phyloP scores from a whole-genome alignment of 1,140 invertebrate species.

The Ostrea denselamellosa region DNA sequence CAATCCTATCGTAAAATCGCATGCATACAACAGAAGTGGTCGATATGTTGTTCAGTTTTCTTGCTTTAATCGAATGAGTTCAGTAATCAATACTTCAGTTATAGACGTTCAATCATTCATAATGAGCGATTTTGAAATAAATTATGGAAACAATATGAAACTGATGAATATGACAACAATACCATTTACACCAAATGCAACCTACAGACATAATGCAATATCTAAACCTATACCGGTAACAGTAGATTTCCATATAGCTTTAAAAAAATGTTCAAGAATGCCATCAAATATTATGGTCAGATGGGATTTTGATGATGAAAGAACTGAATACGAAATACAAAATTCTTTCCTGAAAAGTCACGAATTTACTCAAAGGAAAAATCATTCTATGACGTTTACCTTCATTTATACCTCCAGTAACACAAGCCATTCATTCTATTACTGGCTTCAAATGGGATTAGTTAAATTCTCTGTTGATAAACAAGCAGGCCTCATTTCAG shows the following conservation, averaged over 20 bases:
- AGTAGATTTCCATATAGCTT: conserved; percentile 14
- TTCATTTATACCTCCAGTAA: not conserved
- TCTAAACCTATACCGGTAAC: not conserved
- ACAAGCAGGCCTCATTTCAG: not conserved
- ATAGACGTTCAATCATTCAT: conserved; percentile 27
- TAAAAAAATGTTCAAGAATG: conserved; percentile 44
- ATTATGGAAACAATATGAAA: not conserved
- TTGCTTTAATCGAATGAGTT: conserved; percentile 52
- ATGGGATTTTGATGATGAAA: conserved; percentile 46
- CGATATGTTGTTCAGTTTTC: conserved; percentile 27
- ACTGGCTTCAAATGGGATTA: conserved; percentile 41
- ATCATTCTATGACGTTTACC: not conserved
- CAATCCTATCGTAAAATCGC: not conserved
- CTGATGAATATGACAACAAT: conserved; percentile 42
- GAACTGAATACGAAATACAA: not conserved
- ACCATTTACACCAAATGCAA: not conserved
- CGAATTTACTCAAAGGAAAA: conserved; percentile 23
- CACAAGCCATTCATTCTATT: not conserved
- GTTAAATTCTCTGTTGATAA: not conserved
- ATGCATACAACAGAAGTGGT: conserved; percentile 22
- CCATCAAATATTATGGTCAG: conserved; percentile 8
- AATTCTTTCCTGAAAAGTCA: not conserved
- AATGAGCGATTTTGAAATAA: conserved; percentile 17
- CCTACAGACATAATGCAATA: not conserved
- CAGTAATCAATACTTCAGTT: not conserved